Conservation (phyloP, 2,888 invertebrate species). For the Portevinia maculata region DNA sequence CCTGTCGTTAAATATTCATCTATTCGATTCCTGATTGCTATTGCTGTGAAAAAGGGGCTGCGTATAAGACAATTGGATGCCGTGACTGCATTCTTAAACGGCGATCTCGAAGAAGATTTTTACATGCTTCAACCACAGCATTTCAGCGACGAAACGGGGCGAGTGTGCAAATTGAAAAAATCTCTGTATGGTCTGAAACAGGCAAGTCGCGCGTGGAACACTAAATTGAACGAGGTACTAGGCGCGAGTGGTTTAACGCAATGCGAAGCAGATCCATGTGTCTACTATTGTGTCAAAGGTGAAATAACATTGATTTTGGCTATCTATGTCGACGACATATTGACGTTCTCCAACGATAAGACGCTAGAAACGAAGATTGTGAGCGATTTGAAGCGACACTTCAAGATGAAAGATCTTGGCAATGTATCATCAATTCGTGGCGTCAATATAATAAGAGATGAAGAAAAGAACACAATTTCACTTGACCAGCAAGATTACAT, state of each 20-base stretch:
- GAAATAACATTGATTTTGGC: too few species aligned
- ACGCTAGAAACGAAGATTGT: too few species aligned
- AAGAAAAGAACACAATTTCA: too few species aligned
- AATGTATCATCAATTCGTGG: too few species aligned
- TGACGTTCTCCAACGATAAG: too few species aligned
- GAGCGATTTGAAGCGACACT: too few species aligned
- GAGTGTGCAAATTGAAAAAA: slow-evolving; percentile 37
- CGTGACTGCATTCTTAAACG: slow-evolving; percentile 47
- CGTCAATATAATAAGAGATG: too few species aligned
- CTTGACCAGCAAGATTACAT: too few species aligned
- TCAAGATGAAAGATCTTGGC: too few species aligned
- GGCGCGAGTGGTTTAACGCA: slow-evolving; percentile 27
- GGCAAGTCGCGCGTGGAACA: slow-evolving; percentile 53
- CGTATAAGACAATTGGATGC: slow-evolving; percentile 49
- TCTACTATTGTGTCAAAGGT: too few species aligned
- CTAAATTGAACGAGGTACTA: too few species aligned
- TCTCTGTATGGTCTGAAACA: slow-evolving; percentile 61
- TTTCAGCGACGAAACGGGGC: slow-evolving; percentile 25
- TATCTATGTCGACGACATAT: too few species aligned
- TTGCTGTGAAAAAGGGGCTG: slow-evolving; percentile 11
- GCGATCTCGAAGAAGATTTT: slow-evolving; percentile 37
- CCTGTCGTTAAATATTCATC: slow-evolving; percentile 3
- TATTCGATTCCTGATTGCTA: slow-evolving; percentile 7
- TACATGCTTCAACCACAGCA: slow-evolving; percentile 47
- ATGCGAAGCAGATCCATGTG: slow-evolving; percentile 48